Base-by-base conservation (phyloP, 1,140 invertebrate genomes). In the Eupristina koningsbergeri region DNA sequence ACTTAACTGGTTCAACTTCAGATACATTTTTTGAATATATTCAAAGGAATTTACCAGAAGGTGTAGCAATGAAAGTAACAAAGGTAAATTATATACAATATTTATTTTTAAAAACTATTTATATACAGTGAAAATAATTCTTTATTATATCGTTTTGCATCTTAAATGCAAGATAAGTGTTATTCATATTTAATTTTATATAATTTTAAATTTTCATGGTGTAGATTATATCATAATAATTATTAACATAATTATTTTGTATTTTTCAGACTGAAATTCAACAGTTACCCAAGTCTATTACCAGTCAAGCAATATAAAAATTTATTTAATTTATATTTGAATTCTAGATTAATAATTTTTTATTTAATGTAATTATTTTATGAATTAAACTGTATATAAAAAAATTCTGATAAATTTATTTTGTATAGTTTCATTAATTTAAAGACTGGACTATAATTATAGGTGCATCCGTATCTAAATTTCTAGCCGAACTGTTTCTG, bases 21-120 rank as follows among this genome's bases (percentile, higher is more conserved):
- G 97, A 98, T 86, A 99, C 98, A 34, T 98, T 97, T 91, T 92
- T 99, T 45, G 99, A 99, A 92, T 99, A 99, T 91, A 96, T 99
- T 81, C 95, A 99, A 90, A 94, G 98, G 86, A 99, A 99, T 94
- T 93, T 99, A 85, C 99, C 99, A 0, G 99, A 99, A 94, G 98
- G 98, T 80, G 96, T 99, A 74, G 96, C 97, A 31, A 95, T 99
- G 93, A 98, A 98, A 94, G 96, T 98, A 8, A 97, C 97, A 22
- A 98, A 96, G 94, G 95, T 96, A 88, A 83, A 81, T 86, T 80
- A 79, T 81, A 71, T 85, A 77, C 71, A 85, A 73, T 76, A 81
- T 67, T 82, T 88, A 84, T 76, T 84, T 58, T 83, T 64, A 79
- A 79, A 80, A 73, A n/a, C n/a, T 75, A 64, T 63, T 41, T 78